Evolutionary conservation across 1,140 invertebrate genomes (phyloP).

Genomic region (Vanessa tameamea): DNA sequence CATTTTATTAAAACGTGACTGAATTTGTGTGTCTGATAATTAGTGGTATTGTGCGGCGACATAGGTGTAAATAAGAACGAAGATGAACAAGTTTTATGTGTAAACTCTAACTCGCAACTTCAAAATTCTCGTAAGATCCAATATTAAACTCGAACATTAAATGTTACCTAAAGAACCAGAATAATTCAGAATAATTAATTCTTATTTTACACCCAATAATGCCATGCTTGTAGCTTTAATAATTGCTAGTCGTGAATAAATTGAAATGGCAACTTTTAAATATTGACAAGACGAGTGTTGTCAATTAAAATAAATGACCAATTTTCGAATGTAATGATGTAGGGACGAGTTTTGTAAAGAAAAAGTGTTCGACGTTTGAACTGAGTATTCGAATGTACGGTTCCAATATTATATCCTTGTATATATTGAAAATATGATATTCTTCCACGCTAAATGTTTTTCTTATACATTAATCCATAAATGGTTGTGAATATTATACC

Average conservation of each 20-base stretch:
- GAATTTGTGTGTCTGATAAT: constrained; percentile 13
- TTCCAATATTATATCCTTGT: constrained; percentile 12
- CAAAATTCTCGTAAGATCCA: no score
- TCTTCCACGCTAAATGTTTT: constrained; percentile 24
- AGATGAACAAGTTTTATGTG: not conserved
- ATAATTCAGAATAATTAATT: not conserved
- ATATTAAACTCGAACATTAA: not conserved
- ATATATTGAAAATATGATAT: constrained; percentile 18
- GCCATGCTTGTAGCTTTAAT: constrained; percentile 24
- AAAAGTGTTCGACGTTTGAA: not conserved
- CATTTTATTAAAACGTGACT: constrained; percentile 20
- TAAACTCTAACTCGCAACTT: not conserved
- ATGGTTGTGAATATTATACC: constrained; percentile 35
- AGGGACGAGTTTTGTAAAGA: constrained; percentile 1
- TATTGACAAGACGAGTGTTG: constrained; percentile 16
- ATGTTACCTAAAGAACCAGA: not conserved
- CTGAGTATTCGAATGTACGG: not conserved
- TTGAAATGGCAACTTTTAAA: constrained; percentile 16
- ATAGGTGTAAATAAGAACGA: not conserved
- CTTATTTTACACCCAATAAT: not conserved
- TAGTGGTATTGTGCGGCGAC: not conserved
- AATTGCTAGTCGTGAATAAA: constrained; percentile 18
- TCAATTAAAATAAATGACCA: constrained; percentile 22
- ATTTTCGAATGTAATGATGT: constrained; percentile 17
- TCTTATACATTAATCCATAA: constrained; percentile 29